phyloP scores from a whole-genome alignment of 2,888 invertebrate species.

The Acanthosoma haemorrhoidale region DNA sequence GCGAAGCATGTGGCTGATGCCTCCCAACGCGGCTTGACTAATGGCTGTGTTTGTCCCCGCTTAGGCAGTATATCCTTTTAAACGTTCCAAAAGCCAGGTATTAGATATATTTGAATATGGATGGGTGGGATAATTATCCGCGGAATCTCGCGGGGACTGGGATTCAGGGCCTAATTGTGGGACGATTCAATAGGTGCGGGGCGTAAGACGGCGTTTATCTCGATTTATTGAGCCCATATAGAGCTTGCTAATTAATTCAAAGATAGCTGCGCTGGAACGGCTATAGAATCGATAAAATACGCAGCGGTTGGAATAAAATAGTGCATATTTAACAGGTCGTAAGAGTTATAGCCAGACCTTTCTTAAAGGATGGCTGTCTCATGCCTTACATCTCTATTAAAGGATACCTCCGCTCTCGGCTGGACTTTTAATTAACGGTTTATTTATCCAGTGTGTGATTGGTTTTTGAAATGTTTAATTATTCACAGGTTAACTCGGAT shows the following conservation, averaged over 20 bases:
- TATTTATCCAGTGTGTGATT: neutral
- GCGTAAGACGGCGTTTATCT: neutral
- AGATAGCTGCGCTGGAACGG: no score
- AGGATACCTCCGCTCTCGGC: neutral
- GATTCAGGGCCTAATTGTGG: neutral
- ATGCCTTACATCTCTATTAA: neutral
- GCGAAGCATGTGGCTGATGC: neutral
- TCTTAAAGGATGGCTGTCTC: neutral
- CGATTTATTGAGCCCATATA: slow-evolving; percentile 1
- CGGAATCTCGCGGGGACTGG: neutral
- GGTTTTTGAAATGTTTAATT: neutral
- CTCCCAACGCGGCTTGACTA: neutral
- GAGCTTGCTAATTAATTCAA: neutral
- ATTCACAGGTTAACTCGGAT: neutral
- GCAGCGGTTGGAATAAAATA: neutral
- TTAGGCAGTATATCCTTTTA: neutral
- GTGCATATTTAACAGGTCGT: neutral
- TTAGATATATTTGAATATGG: slow-evolving; percentile 12
- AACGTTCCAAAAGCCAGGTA: neutral
- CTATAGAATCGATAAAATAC: slow-evolving; percentile 8
- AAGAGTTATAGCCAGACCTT: neutral
- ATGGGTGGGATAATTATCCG: slow-evolving; percentile 6
- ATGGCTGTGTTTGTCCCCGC: neutral
- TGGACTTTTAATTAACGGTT: neutral
- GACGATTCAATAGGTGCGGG: neutral